Evolutionary conservation across 2,888 invertebrate species (phyloP).

Genomic region (Spialia ferax): DNA sequence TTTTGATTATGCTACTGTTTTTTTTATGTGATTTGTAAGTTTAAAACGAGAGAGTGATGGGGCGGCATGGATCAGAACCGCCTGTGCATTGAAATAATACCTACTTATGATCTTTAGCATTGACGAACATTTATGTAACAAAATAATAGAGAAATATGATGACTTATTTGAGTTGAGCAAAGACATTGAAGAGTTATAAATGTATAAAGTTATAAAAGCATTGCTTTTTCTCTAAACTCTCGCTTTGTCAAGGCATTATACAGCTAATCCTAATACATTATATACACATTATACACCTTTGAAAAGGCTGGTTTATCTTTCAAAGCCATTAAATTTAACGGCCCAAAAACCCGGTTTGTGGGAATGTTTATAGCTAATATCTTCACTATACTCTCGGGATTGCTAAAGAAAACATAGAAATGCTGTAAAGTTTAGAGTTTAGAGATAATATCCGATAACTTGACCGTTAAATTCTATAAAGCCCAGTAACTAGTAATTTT

Average conservation of each 20-base stretch:
- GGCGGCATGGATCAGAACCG: too few relatives aligned
- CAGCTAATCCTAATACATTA: too few relatives aligned
- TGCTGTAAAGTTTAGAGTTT: background rate
- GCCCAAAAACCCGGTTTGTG: slow-evolving; percentile 23
- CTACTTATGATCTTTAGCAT: too few relatives aligned
- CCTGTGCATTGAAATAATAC: too few relatives aligned
- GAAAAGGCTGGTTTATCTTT: slow-evolving; percentile 42
- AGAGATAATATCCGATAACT: background rate
- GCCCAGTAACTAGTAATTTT: background rate
- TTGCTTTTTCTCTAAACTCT: background rate
- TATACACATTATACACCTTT: slow-evolving; percentile 23
- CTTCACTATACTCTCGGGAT: background rate
- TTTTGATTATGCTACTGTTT: slow-evolving; percentile 21
- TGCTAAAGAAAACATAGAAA: slow-evolving; percentile 4
- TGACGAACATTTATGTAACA: too few relatives aligned
- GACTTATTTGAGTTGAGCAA: too few relatives aligned
- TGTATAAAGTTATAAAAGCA: background rate
- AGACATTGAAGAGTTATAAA: too few relatives aligned
- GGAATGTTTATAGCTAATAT: slow-evolving; percentile 23
- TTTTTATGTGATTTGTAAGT: too few relatives aligned
- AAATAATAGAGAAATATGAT: too few relatives aligned
- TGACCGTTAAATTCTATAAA: background rate
- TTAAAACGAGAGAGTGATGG: too few relatives aligned
- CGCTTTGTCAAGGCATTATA: slow-evolving; percentile 35
- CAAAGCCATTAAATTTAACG: slow-evolving; percentile 42